These are phyloP conservation scores for Elephas maximus DNA, from an alignment of 2,113 vertebrate species.

Conservation along the genomic window DNA sequence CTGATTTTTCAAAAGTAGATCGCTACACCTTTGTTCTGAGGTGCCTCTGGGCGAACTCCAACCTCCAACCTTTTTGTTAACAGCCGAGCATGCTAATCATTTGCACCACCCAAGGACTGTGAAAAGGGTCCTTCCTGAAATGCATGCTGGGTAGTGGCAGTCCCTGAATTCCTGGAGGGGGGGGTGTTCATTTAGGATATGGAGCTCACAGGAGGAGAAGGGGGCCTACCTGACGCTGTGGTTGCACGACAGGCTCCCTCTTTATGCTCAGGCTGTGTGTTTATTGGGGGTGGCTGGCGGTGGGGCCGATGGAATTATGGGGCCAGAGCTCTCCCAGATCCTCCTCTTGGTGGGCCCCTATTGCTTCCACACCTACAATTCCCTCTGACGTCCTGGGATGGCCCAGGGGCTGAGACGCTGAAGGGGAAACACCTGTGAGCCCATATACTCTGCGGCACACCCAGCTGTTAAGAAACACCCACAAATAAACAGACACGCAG, in stretches of 20 bases:
- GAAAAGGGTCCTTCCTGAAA: background rate
- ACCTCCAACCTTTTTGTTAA: background rate
- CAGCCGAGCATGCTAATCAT: background rate
- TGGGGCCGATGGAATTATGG: too few species aligned
- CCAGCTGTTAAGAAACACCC: background rate
- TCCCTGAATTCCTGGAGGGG: fast-evolving
- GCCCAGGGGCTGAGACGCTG: background rate
- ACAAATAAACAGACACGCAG: background rate
- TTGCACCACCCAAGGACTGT: background rate
- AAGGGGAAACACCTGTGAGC: background rate
- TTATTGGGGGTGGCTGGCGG: background rate
- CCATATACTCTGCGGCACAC: fast-evolving
- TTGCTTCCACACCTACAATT: background rate
- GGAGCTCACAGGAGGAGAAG: fast-evolving
- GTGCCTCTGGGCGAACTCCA: background rate
- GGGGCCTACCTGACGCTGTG: background rate
- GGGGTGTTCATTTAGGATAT: too few species aligned
- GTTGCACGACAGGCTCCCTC: too few species aligned
- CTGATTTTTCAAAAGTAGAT: background rate
- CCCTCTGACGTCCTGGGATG: background rate
- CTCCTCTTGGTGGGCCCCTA: background rate
- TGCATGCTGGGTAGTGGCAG: background rate
- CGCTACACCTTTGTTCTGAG: background rate
- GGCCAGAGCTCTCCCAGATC: too few species aligned
- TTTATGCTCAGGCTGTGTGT: background rate